phyloP scores from a whole-genome alignment of 2,797 vertebrate genomes.

The Champsocephalus gunnari region DNA sequence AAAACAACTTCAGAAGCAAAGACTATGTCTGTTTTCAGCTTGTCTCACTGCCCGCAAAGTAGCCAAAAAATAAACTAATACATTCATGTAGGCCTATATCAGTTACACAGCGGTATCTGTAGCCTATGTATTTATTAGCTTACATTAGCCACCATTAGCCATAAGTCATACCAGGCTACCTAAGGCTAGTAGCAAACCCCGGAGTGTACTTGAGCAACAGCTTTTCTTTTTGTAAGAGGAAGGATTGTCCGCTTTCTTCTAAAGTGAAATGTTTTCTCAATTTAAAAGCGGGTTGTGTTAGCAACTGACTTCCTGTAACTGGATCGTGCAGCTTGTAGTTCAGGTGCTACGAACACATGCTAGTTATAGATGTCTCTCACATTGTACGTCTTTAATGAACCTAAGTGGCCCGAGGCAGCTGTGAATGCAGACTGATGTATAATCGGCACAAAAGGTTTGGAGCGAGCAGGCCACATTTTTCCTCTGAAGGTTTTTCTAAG shows the following conservation, averaged over 20 bases:
- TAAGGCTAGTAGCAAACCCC: too few relatives aligned
- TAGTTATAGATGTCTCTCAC: constrained; percentile 41
- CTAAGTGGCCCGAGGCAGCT: constrained; percentile 49
- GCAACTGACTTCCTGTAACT: neutral
- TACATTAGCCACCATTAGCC: too few relatives aligned
- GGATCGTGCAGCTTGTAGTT: neutral
- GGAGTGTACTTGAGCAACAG: too few relatives aligned
- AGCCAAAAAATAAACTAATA: too few relatives aligned
- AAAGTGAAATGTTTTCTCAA: neutral
- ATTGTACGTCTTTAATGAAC: constrained; percentile 55
- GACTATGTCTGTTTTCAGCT: too few relatives aligned
- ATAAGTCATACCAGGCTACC: too few relatives aligned
- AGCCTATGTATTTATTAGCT: too few relatives aligned
- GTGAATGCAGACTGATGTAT: constrained; percentile 24
- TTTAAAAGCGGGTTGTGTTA: neutral
- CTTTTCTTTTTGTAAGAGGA: too few relatives aligned
- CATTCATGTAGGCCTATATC: too few relatives aligned
- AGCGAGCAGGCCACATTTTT: constrained; percentile 37
- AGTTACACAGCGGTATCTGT: too few relatives aligned
- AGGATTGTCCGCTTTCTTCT: neutral
- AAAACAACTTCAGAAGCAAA: too few relatives aligned
- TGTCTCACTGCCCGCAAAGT: too few relatives aligned
- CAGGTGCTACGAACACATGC: constrained; percentile 19
- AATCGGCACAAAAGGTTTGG: constrained; percentile 33
- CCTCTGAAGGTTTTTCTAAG: constrained; percentile 34